These are phyloP conservation scores for Oncorhynchus kisutch DNA, from an alignment of 2,113 vertebrate species.

Conservation along the genomic window DNA sequence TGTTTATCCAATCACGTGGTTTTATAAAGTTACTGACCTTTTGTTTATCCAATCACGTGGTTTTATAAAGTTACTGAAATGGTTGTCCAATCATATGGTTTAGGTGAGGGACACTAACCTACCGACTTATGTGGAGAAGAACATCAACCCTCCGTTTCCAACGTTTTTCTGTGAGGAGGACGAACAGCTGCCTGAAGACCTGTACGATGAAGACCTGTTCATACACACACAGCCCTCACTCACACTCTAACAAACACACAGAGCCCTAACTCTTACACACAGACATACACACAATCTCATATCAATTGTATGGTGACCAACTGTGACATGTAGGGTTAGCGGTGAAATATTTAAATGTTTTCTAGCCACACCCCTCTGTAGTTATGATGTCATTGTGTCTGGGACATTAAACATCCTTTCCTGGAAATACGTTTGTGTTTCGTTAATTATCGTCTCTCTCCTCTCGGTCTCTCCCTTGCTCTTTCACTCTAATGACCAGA, in stretches of 20 bases:
- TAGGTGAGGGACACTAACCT: constrained; percentile 84
- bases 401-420: constrained; percentile 37
- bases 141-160: constrained; percentile 84
- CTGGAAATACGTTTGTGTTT: constrained; percentile 2
- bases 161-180: constrained; percentile 90
- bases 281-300: constrained; percentile 6
- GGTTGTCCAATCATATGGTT: constrained; percentile 9
- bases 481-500: neutral
- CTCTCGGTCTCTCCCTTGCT: neutral
- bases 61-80: neutral
- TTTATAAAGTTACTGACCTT: too few relatives aligned
- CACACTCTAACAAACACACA: constrained; percentile 44
- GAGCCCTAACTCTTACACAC: neutral
- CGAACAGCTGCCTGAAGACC: constrained; percentile 84
- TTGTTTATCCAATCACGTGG: too few relatives aligned
- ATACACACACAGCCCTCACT: constrained; percentile 81
- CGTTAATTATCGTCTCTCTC: neutral
- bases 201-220: constrained; percentile 84
- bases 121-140: constrained; percentile 62
- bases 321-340: too few relatives aligned
- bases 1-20: too few relatives aligned
- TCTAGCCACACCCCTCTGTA: too few relatives aligned
- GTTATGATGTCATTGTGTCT: neutral
- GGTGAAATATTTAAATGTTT: too few relatives aligned
- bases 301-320: neutral